phyloP scores from a whole-genome alignment of 2,113 vertebrate genomes.

The Nothoprocta pentlandii region DNA sequence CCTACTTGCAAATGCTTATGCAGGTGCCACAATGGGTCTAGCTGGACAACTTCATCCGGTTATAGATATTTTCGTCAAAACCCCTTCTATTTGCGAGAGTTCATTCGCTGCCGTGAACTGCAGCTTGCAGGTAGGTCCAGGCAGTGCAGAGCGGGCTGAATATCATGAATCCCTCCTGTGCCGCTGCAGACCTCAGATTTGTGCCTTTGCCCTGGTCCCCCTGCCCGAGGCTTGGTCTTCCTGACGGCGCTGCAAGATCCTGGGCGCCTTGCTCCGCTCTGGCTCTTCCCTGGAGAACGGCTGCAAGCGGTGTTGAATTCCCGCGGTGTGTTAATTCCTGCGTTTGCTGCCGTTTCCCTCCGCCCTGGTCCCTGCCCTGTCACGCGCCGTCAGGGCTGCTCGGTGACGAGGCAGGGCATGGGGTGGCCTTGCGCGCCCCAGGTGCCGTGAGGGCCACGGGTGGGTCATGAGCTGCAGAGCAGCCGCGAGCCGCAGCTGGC shows the following conservation, averaged over 20 bases:
- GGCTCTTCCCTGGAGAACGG: not conserved
- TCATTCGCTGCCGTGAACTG: not conserved
- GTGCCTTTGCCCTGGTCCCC: not conserved
- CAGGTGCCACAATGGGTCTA: not conserved
- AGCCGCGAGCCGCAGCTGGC: not conserved
- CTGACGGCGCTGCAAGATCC: accelerated
- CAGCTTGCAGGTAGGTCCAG: not conserved
- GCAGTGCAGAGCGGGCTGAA: accelerated
- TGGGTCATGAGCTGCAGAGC: accelerated
- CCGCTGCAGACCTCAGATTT: not conserved
- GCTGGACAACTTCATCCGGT: not conserved
- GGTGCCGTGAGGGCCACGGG: not conserved
- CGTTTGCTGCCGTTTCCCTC: accelerated
- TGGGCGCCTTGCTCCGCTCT: accelerated
- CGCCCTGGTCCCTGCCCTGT: too few relatives aligned
- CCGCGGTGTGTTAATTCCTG: accelerated
- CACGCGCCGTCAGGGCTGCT: accelerated
- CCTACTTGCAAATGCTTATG: too few relatives aligned
- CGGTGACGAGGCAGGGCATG: not conserved
- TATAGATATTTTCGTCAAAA: too few relatives aligned
- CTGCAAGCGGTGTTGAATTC: not conserved
- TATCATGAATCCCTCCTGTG: not conserved
- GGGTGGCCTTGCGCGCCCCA: accelerated
- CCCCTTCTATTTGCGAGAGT: not conserved
- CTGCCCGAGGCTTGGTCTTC: accelerated